Percentiles rank a stretch among this genome's conserved stretches.
phyloP scores from a whole-genome alignment of 64 coral and sea anemone genomes.

The Pocillopora verrucosa region DNA sequence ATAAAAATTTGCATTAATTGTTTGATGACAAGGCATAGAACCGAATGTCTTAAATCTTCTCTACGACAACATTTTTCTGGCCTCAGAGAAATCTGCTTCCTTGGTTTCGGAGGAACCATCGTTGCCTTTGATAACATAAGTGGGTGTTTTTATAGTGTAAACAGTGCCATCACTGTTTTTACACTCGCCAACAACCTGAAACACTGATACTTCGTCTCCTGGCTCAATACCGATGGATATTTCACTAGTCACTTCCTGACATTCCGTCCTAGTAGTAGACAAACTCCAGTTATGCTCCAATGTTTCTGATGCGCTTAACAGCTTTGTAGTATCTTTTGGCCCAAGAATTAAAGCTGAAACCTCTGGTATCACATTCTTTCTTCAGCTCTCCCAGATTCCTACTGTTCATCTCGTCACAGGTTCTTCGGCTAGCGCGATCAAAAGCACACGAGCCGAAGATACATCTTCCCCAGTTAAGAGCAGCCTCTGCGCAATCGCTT shows the following conservation, averaged over 20 bases:
- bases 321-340: neutral
- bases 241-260: neutral
- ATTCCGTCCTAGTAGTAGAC: neutral
- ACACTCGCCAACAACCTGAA: constrained; percentile 23
- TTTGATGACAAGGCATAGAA: no score
- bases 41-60: neutral
- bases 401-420: neutral
- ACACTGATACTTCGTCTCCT: constrained; percentile 11
- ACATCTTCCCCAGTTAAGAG: neutral
- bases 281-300: neutral
- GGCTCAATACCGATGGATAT: neutral
- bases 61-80: neutral
- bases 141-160: constrained; percentile 15
- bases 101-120: neutral
- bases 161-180: constrained; percentile 13
- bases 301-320: neutral
- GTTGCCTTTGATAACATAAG: neutral
- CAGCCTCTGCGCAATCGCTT: neutral
- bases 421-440: neutral
- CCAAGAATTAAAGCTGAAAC: neutral
- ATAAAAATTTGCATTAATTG: no score
- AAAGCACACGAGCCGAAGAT: neutral
- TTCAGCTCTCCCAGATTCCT: neutral
- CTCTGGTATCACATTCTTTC: neutral
- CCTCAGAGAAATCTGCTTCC: neutral